Conservation (phyloP, 2,113 vertebrate genomes). For the Hemiprocne comata region DNA sequence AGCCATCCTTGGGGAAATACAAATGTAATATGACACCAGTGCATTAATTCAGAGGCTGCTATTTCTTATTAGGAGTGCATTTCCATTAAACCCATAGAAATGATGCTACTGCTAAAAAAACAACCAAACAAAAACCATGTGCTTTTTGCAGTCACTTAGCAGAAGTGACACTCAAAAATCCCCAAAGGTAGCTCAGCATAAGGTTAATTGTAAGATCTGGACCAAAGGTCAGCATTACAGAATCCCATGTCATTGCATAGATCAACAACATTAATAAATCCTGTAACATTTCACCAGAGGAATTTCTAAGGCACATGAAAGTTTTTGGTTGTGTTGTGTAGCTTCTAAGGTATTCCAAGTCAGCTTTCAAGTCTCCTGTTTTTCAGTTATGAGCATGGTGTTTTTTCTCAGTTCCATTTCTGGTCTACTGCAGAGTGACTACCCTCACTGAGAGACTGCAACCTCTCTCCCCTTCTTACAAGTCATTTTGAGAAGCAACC, state of each 20-base stretch:
- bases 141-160: background rate
- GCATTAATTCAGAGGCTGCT: background rate
- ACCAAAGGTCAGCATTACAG: background rate
- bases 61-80: background rate
- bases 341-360: background rate
- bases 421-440: background rate
- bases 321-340: background rate
- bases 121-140: too few relatives aligned
- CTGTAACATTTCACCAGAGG: background rate
- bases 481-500: background rate
- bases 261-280: background rate
- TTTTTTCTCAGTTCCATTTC: background rate
- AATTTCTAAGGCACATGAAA: background rate
- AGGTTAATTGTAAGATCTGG: background rate
- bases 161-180: background rate
- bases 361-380: background rate
- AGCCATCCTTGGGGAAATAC: constrained; percentile 67
- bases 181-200: background rate
- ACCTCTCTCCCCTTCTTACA: background rate
- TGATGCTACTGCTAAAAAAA: constrained; percentile 19
- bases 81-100: background rate
- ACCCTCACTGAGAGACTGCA: background rate
- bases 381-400: background rate
- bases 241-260: background rate
- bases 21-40: background rate